Percentiles rank a stretch among this genome's conserved stretches.
phyloP scores from a whole-genome alignment of 2,888 invertebrate genomes.

The Prenolepis imparis region DNA sequence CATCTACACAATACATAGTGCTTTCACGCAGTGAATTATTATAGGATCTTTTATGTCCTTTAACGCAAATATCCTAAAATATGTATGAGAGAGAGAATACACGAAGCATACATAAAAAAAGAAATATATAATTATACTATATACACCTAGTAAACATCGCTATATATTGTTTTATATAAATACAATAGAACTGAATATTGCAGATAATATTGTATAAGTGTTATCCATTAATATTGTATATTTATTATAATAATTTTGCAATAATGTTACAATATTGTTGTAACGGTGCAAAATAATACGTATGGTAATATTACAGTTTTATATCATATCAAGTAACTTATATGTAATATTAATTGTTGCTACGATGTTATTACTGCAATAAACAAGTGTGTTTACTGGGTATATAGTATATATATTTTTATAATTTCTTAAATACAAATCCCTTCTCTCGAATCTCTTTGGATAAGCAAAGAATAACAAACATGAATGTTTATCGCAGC shows the following conservation, averaged over 20 bases:
- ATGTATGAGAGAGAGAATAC: not conserved
- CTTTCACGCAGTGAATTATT: slow-evolving; percentile 24
- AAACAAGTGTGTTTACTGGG: no score
- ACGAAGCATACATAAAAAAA: not conserved
- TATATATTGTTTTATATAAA: no score
- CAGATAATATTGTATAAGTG: no score
- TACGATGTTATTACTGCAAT: no score
- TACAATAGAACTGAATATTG: no score
- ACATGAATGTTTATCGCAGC: not conserved
- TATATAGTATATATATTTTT: not conserved
- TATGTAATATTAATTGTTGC: no score
- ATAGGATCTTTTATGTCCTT: slow-evolving; percentile 40
- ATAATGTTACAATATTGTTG: no score
- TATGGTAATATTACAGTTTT: no score
- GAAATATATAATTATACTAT: not conserved
- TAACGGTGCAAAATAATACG: no score
- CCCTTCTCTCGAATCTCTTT: not conserved
- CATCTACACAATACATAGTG: slow-evolving; percentile 34
- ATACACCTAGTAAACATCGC: not conserved
- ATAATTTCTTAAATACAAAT: slow-evolving; percentile 4
- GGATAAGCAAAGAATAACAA: not conserved
- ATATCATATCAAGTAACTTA: no score
- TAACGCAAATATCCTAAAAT: not conserved
- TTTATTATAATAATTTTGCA: no score
- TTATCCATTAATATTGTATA: no score